Percentiles rank a stretch among this genome's conserved stretches.
These are phyloP conservation scores for Dynastes tityus DNA, from an alignment of 2,888 invertebrate genomes.

Conservation along the genomic window DNA sequence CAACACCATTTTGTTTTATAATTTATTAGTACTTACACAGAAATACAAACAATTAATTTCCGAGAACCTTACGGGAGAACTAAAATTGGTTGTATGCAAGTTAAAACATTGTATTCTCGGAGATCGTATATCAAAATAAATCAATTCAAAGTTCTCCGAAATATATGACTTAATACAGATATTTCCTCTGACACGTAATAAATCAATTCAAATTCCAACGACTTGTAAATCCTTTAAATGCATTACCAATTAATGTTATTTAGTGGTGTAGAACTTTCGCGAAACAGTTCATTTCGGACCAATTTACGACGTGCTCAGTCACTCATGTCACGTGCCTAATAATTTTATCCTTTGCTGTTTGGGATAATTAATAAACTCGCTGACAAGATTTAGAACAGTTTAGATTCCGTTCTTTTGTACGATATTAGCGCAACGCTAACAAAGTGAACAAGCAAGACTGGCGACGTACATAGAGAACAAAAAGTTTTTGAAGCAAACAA, in stretches of 20 bases:
- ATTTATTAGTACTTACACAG: not conserved
- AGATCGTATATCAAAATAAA: not conserved
- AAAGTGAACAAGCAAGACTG: too few relatives aligned
- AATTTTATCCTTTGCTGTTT: conserved; percentile 27
- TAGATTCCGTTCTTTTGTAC: not conserved
- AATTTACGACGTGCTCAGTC: conserved; percentile 30
- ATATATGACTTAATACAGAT: conserved; percentile 10
- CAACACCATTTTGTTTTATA: too few relatives aligned
- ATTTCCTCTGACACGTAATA: conserved; percentile 12
- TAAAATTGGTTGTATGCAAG: not conserved
- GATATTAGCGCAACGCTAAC: not conserved
- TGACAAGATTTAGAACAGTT: conserved; percentile 25
- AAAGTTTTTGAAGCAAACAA: too few relatives aligned
- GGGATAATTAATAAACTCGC: conserved; percentile 30
- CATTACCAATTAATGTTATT: conserved; percentile 44
- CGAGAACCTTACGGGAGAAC: too few relatives aligned
- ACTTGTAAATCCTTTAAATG: conserved; percentile 44
- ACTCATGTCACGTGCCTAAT: conserved; percentile 9
- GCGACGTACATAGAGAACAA: too few relatives aligned
- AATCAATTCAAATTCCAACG: conserved; percentile 39
- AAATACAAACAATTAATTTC: not conserved
- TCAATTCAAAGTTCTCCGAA: not conserved
- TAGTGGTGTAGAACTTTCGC: conserved; percentile 35
- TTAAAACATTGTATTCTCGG: not conserved
- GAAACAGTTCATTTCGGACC: conserved; percentile 30